Conservation (phyloP, 2,113 vertebrate species). For the Galeopterus variegatus region DNA sequence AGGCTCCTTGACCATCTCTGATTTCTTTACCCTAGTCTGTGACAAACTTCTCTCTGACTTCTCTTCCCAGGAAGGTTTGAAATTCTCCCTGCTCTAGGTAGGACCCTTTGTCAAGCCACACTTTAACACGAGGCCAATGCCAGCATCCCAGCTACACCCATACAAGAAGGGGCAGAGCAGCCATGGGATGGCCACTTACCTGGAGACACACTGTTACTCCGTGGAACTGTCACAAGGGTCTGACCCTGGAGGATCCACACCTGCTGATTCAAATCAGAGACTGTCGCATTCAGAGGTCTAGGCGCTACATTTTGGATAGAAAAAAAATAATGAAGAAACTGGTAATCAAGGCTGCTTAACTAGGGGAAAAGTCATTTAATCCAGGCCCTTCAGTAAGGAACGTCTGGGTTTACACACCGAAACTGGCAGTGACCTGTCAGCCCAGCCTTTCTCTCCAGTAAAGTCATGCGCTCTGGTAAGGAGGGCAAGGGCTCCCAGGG, state of each 20-base stretch:
- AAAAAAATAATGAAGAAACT: not conserved
- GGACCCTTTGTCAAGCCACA: not conserved
- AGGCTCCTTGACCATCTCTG: not conserved
- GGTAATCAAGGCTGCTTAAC: not conserved
- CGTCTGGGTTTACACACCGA: not conserved
- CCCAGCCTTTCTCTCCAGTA: not conserved
- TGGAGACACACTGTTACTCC: not conserved
- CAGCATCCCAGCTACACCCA: not conserved
- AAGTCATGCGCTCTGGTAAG: not conserved
- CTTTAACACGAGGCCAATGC: not conserved
- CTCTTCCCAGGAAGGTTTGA: not conserved
- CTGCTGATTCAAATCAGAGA: slow-evolving; percentile 64
- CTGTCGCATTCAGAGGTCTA: fast-evolving
- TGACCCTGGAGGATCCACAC: slow-evolving; percentile 64
- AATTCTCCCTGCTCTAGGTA: not conserved
- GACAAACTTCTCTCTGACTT: not conserved
- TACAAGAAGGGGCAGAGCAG: not conserved
- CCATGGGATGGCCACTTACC: not conserved
- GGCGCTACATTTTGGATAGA: not conserved
- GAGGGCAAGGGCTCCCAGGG: not conserved
- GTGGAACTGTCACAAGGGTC: not conserved
- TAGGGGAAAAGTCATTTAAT: not conserved
- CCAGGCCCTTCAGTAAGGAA: not conserved
- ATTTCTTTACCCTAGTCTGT: not conserved
- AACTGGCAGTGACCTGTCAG: not conserved